phyloP scores from a whole-genome alignment of 2,797 vertebrate species.

The Sciurus carolinensis region DNA sequence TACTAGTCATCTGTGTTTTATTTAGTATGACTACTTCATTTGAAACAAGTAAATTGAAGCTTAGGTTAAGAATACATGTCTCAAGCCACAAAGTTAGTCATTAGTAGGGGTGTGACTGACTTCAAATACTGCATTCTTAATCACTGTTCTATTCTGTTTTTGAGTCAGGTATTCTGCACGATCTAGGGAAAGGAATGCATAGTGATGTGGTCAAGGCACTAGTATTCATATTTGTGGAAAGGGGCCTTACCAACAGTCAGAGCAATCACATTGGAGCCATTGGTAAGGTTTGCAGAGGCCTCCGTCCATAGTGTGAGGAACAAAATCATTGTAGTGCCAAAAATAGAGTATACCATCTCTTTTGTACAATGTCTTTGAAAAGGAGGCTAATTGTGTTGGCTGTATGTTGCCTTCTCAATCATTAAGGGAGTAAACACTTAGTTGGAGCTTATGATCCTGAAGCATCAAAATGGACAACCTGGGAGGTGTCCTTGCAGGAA shows the following conservation, averaged over 20 bases:
- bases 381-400: constrained; percentile 8
- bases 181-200: not conserved
- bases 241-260: constrained; percentile 2
- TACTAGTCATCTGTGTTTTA: constrained; percentile 10
- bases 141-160: constrained; percentile 43
- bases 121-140: constrained; percentile 44
- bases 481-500: constrained; percentile 69
- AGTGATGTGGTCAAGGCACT: not conserved
- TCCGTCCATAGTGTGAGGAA: not conserved
- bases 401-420: constrained; percentile 47
- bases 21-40: constrained; percentile 38
- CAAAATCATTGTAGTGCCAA: not conserved
- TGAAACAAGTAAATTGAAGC: constrained; percentile 55
- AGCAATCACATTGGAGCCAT: constrained; percentile 36
- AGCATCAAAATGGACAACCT: constrained; percentile 63
- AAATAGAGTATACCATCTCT: not conserved
- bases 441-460: constrained; percentile 24
- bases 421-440: constrained; percentile 24
- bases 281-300: constrained; percentile 34
- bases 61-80: not conserved
- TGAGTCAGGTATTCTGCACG: not conserved
- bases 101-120: not conserved
- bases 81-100: not conserved
- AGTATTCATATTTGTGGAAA: constrained; percentile 45
- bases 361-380: not conserved